Base-by-base conservation (phyloP, 2,888 invertebrate species). In the Standfussiana lucernea region DNA sequence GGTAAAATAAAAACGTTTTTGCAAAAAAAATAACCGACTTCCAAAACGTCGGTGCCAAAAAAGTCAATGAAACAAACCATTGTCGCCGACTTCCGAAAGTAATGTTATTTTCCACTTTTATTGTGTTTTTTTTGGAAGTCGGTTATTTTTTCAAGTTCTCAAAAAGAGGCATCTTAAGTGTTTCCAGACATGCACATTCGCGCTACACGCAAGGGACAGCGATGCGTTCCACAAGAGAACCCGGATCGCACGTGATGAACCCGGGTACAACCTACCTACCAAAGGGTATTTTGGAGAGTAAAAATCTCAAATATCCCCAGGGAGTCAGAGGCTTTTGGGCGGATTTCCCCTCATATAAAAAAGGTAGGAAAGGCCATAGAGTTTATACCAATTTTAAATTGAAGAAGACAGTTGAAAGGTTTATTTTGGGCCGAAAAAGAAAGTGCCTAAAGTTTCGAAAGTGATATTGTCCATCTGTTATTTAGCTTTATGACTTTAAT, bases 291-390 rank as follows among this genome's bases (percentile, higher is more conserved):
- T 32, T 40, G 21, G 1, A 47, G 69, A 59, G 59, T 47, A 59
- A 70, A 66, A 78, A 61, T 61, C 35, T 61, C 28, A 28, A 50
- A 79, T 42, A 72, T 47, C 72, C 47, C 40, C 0, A 15, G 62
- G 32, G 79, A 37, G 28, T 10, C 5, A 2, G 11, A 2, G 6
- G 5, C 42, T 32, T 45, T 53, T 64, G 42, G 42, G 11, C 18
- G 53, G n/a, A 62, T 62, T 45, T 32, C 32, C 18, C 3, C 0
- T 15, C 8, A 7, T 37, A 37, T 77, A 62, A 53, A 78, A 77
- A 45, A n/a, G 42, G 7, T 11, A 35, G 21, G 15, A 50, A 47
- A 24, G 24, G 28, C 70, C 15, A 50, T 53, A 24, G 28, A 62
- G 62, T 78, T 70, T 40, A 65, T 15, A 35, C 7, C 1, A 18